These are phyloP conservation scores for Temnothorax nylanderi DNA, from an alignment of 1,140 invertebrate genomes.

Conservation along the genomic window DNA sequence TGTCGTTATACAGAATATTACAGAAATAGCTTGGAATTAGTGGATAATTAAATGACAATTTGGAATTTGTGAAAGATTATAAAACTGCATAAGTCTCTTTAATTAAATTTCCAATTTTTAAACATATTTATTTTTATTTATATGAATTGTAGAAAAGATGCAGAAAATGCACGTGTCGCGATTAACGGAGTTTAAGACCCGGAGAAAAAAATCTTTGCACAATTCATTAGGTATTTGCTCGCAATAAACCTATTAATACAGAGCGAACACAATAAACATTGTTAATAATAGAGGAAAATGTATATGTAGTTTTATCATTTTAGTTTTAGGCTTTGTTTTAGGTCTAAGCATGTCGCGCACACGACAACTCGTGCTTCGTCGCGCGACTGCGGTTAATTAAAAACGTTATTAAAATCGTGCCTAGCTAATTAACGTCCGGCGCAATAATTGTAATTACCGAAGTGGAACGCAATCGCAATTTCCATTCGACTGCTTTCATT, in stretches of 20 bases:
- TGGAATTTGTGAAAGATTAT: background rate
- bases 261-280: background rate
- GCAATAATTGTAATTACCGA: constrained; percentile 71
- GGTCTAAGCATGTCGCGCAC: background rate
- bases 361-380: background rate
- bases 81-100: background rate
- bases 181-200: background rate
- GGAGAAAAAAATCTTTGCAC: background rate
- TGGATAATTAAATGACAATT: background rate
- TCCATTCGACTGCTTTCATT: constrained; percentile 67
- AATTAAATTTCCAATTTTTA: background rate
- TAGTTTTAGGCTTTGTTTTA: background rate
- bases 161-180: background rate
- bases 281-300: background rate
- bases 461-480: constrained; percentile 67
- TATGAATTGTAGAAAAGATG: background rate
- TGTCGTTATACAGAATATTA: background rate
- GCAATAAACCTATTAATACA: background rate
- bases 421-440: constrained; percentile 62
- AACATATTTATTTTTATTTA: background rate
- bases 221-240: background rate
- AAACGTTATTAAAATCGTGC: constrained; percentile 58
- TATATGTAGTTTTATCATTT: background rate
- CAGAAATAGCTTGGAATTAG: background rate
- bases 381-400: constrained; percentile 45